Percentiles rank a stretch among this genome's conserved stretches.
Conservation (phyloP, 1,140 invertebrate species). For the Mylabris phalerata region DNA sequence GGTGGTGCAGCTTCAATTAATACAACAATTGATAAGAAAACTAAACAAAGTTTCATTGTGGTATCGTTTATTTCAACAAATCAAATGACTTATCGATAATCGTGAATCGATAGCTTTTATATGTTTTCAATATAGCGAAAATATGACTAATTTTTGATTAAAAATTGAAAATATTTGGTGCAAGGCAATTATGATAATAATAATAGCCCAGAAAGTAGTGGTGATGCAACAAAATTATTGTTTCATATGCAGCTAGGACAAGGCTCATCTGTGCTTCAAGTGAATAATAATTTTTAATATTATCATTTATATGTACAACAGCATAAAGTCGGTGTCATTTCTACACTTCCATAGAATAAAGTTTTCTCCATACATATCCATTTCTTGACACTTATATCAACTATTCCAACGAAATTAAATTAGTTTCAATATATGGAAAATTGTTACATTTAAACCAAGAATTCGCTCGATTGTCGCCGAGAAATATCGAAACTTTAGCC, state of each 20-base stretch:
- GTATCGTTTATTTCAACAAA: background rate
- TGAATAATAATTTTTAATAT: constrained; percentile 13
- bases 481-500: too few relatives aligned
- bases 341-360: too few relatives aligned
- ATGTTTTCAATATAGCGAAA: too few relatives aligned
- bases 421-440: too few relatives aligned
- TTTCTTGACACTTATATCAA: too few relatives aligned
- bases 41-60: constrained; percentile 2
- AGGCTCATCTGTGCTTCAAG: constrained; percentile 1
- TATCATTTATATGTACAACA: constrained; percentile 2
- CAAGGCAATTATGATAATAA: constrained; percentile 5
- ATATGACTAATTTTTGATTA: constrained; percentile 3
- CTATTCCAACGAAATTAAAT: too few relatives aligned
- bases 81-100: background rate
- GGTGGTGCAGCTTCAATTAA: background rate
- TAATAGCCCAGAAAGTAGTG: background rate
- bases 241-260: constrained; percentile 8
- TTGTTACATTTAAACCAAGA: too few relatives aligned
- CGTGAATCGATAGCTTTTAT: background rate
- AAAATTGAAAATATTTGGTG: background rate
- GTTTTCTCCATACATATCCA: too few relatives aligned
- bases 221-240: constrained; percentile 3
- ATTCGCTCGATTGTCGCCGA: too few relatives aligned
- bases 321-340: too few relatives aligned
- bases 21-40: background rate